Evolutionary conservation across 2,797 vertebrate species (phyloP), one percentile per base, ranked within the genome.

Genomic region (Pangasius krempfi): DNA sequence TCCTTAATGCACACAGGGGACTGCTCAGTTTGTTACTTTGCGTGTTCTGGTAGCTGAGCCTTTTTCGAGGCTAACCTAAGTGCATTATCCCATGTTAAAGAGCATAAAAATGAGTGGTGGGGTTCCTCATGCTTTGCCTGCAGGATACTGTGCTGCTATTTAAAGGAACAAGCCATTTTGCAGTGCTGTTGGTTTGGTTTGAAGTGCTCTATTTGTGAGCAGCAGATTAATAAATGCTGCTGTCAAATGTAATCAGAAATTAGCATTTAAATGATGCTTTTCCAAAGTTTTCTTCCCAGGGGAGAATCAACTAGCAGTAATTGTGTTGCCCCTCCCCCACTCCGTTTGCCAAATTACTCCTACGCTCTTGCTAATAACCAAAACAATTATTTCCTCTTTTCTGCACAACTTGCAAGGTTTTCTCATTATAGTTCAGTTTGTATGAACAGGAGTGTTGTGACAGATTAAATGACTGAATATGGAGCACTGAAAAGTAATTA

Each of bases 381-480:
- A 92, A 96, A 92, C 90, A 62, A 92, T 58, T 80, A 91, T 90
- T 92, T 76, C 5, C 5, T 40, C 88, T 6, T 20, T 83, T 88
- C 86, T 52, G 68, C 25, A 58, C 20, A 75, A 81, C 89, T 91
- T 70, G 4, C 52, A 90, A 90, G 88, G 86, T 88, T 88, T 90
- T 90, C 92, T 94, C 92, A 92, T 93, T 93, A 91, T 1, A 44
- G 89, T 92, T 90, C 91, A 89, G 91, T 91, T 93, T 86, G 90
- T 91, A 87, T 90, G 58, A 56, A 86, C 90, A 90, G 91, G 70
- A 90, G 47, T 92, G 90, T 94, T 94, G 91, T 94, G 93, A 94
- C 92, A 94, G 91, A 93, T 93, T 90, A 89, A 94, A 92, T 92
- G 94, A 95, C 93, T 93, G 92, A 88, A 86, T 88, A 83, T 92